Conservation (phyloP, 1,140 invertebrate species). For the Dinoponera quadriceps region DNA sequence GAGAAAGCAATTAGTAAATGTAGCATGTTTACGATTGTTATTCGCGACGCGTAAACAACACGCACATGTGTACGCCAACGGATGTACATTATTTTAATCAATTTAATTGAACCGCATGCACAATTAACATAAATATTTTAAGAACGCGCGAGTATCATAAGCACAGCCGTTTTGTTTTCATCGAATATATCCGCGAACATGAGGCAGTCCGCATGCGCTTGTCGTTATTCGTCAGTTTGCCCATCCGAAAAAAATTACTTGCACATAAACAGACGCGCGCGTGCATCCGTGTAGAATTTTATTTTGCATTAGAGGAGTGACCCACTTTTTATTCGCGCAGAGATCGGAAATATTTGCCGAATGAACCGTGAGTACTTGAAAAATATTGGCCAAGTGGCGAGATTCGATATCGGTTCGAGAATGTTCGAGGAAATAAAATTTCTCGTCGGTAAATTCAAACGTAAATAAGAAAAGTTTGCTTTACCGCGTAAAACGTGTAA, state of each 20-base stretch:
- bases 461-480: conserved; percentile 28
- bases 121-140: conserved; percentile 42
- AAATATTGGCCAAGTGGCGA: conserved; percentile 44
- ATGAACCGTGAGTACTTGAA: conserved; percentile 15
- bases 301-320: conserved; percentile 28
- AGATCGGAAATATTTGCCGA: conserved; percentile 42
- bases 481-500: not conserved
- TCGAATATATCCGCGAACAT: not conserved
- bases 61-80: not conserved
- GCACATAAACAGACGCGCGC: not conserved
- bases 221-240: not conserved
- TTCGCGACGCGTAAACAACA: conserved; percentile 39
- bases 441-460: conserved; percentile 16
- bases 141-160: not conserved
- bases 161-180: not conserved
- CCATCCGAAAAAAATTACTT: not conserved
- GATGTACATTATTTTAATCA: conserved; percentile 22
- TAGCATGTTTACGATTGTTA: not conserved
- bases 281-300: not conserved
- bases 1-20: conserved; percentile 61
- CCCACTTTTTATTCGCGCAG: conserved; percentile 40
- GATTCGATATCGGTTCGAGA: conserved; percentile 35
- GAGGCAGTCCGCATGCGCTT: not conserved
- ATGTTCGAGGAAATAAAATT: conserved; percentile 42
- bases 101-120: conserved; percentile 21